phyloP scores from a whole-genome alignment of 2,113 vertebrate genomes.

The Phrynocephalus versicolor region DNA sequence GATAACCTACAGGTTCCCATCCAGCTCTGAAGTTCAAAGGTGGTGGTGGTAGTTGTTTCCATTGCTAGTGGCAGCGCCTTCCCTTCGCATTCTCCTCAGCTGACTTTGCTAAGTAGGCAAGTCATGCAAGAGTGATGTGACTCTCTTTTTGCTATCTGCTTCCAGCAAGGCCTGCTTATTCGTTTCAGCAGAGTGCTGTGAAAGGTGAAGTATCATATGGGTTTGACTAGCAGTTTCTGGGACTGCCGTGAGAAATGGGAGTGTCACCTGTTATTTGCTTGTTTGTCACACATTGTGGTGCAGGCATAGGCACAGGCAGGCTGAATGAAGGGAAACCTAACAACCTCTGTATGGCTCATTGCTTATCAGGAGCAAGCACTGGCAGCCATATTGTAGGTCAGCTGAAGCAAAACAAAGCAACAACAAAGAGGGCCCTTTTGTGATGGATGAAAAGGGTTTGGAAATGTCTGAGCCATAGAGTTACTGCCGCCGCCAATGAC shows the following conservation, averaged over 20 bases:
- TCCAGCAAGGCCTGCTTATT: slow-evolving; percentile 39
- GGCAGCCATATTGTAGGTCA: slow-evolving; percentile 79
- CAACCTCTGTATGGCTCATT: slow-evolving; percentile 71
- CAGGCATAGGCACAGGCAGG: slow-evolving; percentile 61
- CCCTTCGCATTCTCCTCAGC: not conserved
- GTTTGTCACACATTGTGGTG: slow-evolving; percentile 37
- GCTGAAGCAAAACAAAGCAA: slow-evolving; percentile 79
- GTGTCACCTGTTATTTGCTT: slow-evolving; percentile 37
- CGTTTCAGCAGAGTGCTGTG: slow-evolving; percentile 13
- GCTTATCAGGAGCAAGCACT: slow-evolving; percentile 79
- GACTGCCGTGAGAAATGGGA: slow-evolving; percentile 43
- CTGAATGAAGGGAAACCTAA: slow-evolving; percentile 57
- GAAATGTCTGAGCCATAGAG: slow-evolving; percentile 78
- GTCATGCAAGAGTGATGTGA: not conserved
- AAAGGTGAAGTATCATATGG: not conserved
- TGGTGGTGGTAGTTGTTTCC: too few species aligned
- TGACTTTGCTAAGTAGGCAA: not conserved
- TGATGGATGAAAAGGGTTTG: slow-evolving; percentile 80
- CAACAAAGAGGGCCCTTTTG: slow-evolving; percentile 76
- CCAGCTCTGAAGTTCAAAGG: too few species aligned
- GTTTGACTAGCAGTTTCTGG: slow-evolving; percentile 60
- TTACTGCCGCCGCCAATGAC: slow-evolving; percentile 76
- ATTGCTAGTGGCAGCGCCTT: not conserved
- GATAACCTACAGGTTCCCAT: too few species aligned
- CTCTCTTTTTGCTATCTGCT: not conserved